Evolutionary conservation across 2,113 vertebrate genomes (phyloP).

Genomic region (Petrocephalus microphthalmus): DNA sequence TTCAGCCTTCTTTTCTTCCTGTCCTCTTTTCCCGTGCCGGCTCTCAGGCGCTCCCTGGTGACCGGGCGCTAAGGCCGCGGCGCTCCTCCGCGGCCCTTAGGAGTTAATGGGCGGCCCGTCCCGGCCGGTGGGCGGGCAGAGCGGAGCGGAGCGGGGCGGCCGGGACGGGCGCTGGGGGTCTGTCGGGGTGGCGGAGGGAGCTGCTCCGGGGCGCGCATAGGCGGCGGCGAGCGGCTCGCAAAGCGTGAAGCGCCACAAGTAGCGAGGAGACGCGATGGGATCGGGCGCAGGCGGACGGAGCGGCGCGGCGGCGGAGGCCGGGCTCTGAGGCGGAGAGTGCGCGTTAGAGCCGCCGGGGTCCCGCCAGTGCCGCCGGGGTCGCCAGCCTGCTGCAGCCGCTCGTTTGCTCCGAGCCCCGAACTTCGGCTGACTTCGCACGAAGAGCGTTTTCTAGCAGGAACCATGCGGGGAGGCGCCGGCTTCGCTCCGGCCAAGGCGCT

Average conservation of each 20-base stretch:
- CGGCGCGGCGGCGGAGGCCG: too few species aligned
- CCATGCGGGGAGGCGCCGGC: conserved; percentile 46
- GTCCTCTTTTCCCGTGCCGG: background rate
- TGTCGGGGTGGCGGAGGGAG: background rate
- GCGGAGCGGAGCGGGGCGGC: background rate
- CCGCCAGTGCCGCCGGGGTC: too few species aligned
- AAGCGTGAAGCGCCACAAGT: background rate
- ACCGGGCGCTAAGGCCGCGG: background rate
- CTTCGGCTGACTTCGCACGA: background rate
- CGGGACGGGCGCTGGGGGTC: background rate
- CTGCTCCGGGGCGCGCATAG: background rate
- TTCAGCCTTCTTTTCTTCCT: background rate
- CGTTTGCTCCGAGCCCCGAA: background rate
- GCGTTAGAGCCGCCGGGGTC: too few species aligned
- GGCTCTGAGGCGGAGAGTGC: too few species aligned
- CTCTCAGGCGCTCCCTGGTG: too few species aligned
- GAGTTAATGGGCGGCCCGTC: background rate
- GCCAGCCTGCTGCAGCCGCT: too few species aligned
- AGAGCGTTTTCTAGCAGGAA: conserved; percentile 3
- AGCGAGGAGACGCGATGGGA: background rate
- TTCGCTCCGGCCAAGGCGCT: conserved; percentile 23
- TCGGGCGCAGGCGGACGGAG: background rate
- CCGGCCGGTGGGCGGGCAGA: background rate
- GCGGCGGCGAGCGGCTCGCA: background rate
- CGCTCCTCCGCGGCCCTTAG: background rate